A percentile compares a stretch with the other conserved stretches of the same genome.
Evolutionary conservation across 2,888 invertebrate genomes (phyloP).

Genomic region (Tribolium freemani): DNA sequence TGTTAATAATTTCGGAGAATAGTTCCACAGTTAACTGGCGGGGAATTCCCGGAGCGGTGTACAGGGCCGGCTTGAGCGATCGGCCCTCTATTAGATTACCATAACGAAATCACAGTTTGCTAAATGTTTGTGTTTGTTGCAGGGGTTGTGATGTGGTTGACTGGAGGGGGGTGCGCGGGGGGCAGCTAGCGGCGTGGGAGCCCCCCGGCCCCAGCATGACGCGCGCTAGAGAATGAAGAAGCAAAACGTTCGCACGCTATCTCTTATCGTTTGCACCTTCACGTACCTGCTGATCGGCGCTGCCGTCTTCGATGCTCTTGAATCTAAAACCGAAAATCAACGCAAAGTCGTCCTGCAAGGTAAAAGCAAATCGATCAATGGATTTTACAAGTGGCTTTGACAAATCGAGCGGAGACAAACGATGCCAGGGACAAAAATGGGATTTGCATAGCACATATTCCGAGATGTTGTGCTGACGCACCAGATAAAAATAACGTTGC

Average conservation of each 20-base stretch:
- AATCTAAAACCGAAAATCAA: slow-evolving; percentile 95
- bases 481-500: background rate
- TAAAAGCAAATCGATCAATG: slow-evolving; percentile 61
- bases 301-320: slow-evolving; percentile 98
- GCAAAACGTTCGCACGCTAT: slow-evolving; percentile 99
- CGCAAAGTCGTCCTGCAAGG: slow-evolving; percentile 92
- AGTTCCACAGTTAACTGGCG: background rate
- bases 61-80: background rate
- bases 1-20: too few relatives aligned
- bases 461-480: slow-evolving; percentile 7
- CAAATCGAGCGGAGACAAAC: slow-evolving; percentile 16
- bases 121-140: slow-evolving; percentile 41
- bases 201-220: slow-evolving; percentile 71
- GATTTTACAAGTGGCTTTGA: slow-evolving; percentile 1
- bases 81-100: slow-evolving; percentile 26
- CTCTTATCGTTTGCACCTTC: slow-evolving; percentile 99
- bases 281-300: slow-evolving; percentile 99
- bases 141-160: slow-evolving; percentile 61
- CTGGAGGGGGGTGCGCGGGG: slow-evolving; percentile 63
- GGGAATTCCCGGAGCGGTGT: slow-evolving; percentile 7
- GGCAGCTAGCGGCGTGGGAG: slow-evolving; percentile 67
- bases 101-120: slow-evolving; percentile 26
- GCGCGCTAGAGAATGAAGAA: slow-evolving; percentile 96
- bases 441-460: slow-evolving; percentile 11
- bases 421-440: slow-evolving; percentile 10